phyloP scores from a whole-genome alignment of 92 coral and sea anemone genomes.

The Palythoa grandiflora region DNA sequence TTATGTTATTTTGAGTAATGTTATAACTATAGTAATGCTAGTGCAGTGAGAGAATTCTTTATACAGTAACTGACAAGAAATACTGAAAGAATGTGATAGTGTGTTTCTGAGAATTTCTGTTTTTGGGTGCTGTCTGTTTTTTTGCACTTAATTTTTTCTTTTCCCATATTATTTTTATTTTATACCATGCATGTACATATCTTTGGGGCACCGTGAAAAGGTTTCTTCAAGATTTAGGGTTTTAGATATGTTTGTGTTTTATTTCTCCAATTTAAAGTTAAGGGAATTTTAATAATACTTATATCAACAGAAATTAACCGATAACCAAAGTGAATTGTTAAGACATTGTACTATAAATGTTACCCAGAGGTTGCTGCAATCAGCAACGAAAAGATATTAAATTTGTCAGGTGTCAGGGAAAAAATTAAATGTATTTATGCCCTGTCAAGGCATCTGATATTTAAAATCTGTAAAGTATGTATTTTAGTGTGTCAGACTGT shows the following conservation, averaged over 20 bases:
- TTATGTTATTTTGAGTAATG: neutral
- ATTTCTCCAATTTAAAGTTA: constrained; percentile 18
- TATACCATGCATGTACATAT: constrained; percentile 18
- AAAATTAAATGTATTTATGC: constrained; percentile 43
- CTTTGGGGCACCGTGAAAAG: neutral
- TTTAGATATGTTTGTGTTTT: constrained; percentile 29
- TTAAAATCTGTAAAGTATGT: constrained; percentile 54
- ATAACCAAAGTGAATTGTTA: neutral
- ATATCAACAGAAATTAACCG: constrained; percentile 21
- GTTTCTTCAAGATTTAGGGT: constrained; percentile 21
- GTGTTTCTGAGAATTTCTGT: neutral
- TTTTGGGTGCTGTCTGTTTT: constrained; percentile 3
- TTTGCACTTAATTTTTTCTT: neutral
- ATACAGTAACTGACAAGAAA: constrained; percentile 33
- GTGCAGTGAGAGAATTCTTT: constrained; percentile 5
- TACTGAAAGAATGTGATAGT: neutral
- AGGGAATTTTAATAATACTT: constrained; percentile 44
- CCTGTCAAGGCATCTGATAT: constrained; percentile 48
- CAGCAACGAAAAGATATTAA: constrained; percentile 44
- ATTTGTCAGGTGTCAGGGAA: constrained; percentile 48
- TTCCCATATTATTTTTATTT: neutral
- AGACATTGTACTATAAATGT: constrained; percentile 32
- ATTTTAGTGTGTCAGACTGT: constrained; percentile 37
- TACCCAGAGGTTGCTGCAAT: constrained; percentile 22
- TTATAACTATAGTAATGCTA: neutral